phyloP scores from a whole-genome alignment of 2,113 vertebrate genomes.

The Chunga burmeisteri region DNA sequence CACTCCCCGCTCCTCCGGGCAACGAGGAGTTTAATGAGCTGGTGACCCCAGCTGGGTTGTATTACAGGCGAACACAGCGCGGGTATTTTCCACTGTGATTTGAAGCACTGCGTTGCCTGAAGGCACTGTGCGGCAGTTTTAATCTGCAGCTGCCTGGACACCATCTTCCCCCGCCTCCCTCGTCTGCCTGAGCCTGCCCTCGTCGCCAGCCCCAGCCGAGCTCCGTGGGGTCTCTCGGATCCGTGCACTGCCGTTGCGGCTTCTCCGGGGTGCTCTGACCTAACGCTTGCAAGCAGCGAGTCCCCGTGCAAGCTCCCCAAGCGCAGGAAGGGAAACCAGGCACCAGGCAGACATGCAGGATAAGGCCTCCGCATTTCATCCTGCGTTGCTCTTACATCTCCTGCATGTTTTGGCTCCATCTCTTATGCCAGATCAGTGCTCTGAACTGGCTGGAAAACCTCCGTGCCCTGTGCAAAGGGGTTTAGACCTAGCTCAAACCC shows the following conservation, averaged over 20 bases:
- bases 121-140: neutral
- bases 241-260: accelerated
- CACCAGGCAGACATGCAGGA: neutral
- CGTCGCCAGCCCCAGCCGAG: neutral
- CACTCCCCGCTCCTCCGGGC: neutral
- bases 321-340: neutral
- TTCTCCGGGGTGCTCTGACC: neutral
- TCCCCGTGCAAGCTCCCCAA: accelerated
- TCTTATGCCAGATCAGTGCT: neutral
- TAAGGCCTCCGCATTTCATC: neutral
- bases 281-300: accelerated
- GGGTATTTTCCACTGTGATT: neutral
- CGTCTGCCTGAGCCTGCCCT: accelerated
- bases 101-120: neutral
- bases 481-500: neutral
- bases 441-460: neutral
- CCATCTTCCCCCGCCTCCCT: accelerated
- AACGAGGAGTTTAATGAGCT: neutral
- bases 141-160: neutral
- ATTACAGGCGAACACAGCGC: neutral
- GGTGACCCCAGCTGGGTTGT: neutral
- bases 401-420: accelerated
- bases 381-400: accelerated
- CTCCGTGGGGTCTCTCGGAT: neutral
- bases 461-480: neutral